Evolutionary conservation across 2,113 vertebrate genomes (phyloP).

Genomic region (Scophthalmus maximus): DNA sequence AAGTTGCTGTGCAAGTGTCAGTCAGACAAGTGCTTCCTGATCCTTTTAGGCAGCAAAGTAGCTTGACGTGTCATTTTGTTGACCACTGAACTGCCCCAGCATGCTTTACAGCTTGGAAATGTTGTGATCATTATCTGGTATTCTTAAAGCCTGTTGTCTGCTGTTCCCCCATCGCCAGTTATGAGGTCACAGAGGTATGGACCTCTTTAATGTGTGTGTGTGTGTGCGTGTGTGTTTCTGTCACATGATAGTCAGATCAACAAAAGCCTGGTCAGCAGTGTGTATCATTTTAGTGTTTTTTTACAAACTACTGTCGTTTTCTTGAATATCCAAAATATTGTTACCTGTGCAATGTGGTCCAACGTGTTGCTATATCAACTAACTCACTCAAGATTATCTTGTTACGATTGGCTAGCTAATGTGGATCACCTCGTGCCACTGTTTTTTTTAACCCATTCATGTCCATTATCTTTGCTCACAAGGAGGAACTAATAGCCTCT

Average conservation of each 20-base stretch:
- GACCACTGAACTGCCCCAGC: conserved; percentile 44
- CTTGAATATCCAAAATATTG: no score
- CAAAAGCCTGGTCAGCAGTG: background rate
- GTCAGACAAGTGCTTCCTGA: conserved; percentile 39
- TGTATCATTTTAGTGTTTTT: background rate
- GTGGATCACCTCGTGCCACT: no score
- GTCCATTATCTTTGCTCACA: no score
- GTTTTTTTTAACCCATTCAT: background rate
- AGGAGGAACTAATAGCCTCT: no score
- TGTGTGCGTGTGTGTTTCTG: background rate
- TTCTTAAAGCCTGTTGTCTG: conserved; percentile 28
- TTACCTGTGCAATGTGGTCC: background rate
- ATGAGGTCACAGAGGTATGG: background rate
- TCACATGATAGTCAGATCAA: background rate
- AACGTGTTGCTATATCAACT: background rate
- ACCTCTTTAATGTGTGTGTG: background rate
- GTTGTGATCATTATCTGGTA: conserved; percentile 35
- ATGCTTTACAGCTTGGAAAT: conserved; percentile 52
- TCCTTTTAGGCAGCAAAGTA: conserved; percentile 51
- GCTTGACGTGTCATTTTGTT: conserved; percentile 44
- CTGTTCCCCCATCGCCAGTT: background rate
- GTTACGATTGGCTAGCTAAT: no score
- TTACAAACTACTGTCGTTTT: no score
- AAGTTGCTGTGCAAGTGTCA: conserved; percentile 27
- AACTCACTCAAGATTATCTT: no score